Base-by-base conservation (phyloP, 2,113 vertebrate genomes). In the Mormoops blainvillei region DNA sequence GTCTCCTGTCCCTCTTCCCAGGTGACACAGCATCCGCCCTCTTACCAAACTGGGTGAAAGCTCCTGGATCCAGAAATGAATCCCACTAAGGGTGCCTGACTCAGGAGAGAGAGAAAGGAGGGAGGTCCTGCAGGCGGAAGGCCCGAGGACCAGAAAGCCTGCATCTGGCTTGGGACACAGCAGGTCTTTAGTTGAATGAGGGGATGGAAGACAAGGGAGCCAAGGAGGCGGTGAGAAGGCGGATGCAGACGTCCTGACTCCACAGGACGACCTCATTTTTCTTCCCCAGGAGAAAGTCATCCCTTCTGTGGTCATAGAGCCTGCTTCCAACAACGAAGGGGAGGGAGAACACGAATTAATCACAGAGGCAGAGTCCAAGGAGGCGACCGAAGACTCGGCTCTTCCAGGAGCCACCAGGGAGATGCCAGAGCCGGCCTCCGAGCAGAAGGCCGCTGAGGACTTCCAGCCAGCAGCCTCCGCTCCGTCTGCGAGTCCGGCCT, bases 251-350 rank as follows among this genome's bases (percentile, higher is more conserved):
- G 5, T 22, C 48, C 3, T 33, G 7, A 43, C 38, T 52, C 38
- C 16, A 52, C 41, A 14, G 68, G 38, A n/a, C 18, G 15, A 8
- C 14, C 38, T 4, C 4, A 0, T 24, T 31, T 87, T 63, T 85
- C 86, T 36, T 33, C 1, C 41, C 10, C 93, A 99, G 99, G 99
- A 99, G 94, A 99, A 99, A 68, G 98, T 99, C 98, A 99, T 99
- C 68, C 99, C 99, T 50, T 99, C 99, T 2, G 99, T 99, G 28
- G 98, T 99, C 90, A 99, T 99, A 87, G 99, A 99, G 93, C 99
- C 99, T 0, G 99, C 99, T 86, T 99, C 99, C 67, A 99, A 99
- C 98, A 99, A 99, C 0, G 99, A 99, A 97, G 99, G 98, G 0
- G 99, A 99, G 31, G 99, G 99, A 95, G 98, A 98, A 38, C 98